A percentile compares a stretch with the other conserved stretches of the same genome.
These are phyloP conservation scores for Mycteria americana DNA, from an alignment of 2,797 vertebrate genomes.

Conservation along the genomic window DNA sequence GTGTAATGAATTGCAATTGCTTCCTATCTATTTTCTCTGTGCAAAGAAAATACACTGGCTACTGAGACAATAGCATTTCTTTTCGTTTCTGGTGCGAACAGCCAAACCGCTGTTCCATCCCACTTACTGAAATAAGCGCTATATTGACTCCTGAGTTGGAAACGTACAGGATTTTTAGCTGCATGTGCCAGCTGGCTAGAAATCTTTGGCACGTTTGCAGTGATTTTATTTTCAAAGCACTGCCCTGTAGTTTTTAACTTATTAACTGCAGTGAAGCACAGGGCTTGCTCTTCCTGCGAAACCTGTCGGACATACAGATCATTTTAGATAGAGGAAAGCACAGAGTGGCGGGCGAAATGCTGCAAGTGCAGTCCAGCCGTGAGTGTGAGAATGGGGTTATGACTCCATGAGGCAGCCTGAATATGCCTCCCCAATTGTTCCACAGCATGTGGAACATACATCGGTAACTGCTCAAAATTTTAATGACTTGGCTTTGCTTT, in stretches of 20 bases:
- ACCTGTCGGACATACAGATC: background rate
- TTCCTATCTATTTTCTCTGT: background rate
- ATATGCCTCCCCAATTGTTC: background rate
- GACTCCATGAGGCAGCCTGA: background rate
- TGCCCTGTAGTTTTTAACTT: background rate
- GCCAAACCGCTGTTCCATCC: background rate
- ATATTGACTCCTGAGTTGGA: background rate
- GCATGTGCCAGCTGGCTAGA: background rate
- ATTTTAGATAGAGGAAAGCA: background rate
- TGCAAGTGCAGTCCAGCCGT: background rate
- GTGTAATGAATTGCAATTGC: background rate
- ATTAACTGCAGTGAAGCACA: background rate
- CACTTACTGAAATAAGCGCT: background rate
- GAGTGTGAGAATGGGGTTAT: background rate
- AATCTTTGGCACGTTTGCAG: background rate
- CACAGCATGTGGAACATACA: background rate
- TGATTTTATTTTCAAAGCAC: background rate
- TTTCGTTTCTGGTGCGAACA: background rate
- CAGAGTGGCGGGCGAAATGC: rapidly evolving
- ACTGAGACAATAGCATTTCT: background rate
- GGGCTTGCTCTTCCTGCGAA: background rate
- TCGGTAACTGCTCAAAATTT: background rate
- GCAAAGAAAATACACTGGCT: background rate
- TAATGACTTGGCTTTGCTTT: background rate
- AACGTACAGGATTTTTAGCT: background rate